phyloP scores from a whole-genome alignment of 1,140 invertebrate species.

The Archivesica marissinica region DNA sequence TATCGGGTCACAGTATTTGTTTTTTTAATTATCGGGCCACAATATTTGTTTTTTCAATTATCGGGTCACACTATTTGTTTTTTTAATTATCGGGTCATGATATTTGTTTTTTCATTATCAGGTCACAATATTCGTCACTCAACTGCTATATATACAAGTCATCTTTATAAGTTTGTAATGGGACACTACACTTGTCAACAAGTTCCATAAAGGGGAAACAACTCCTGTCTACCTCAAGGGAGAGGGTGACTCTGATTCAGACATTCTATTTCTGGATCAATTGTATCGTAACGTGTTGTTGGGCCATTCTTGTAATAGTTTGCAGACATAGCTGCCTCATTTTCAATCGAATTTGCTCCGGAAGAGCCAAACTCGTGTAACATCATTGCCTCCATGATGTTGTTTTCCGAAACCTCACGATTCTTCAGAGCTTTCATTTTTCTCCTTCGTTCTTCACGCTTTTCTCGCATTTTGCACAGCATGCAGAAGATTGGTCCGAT shows the following conservation, averaged over 20 bases:
- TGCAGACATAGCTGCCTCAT: constrained; percentile 30
- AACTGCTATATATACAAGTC: no score
- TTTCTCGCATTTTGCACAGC: constrained; percentile 70
- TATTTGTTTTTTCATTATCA: no score
- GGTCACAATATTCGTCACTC: no score
- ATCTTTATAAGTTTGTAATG: no score
- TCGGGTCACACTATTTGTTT: no score
- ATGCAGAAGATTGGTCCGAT: constrained; percentile 78
- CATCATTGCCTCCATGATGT: constrained; percentile 77
- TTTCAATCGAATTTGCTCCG: constrained; percentile 11
- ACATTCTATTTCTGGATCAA: constrained; percentile 48
- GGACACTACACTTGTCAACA: no score
- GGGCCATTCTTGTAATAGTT: constrained; percentile 29
- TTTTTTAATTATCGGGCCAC: no score
- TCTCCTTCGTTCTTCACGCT: constrained; percentile 62
- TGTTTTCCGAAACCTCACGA: constrained; percentile 61
- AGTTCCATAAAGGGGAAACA: neutral
- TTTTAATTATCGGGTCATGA: no score
- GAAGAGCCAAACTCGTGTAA: constrained; percentile 71
- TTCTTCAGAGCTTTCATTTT: constrained; percentile 52
- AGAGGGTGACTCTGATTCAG: constrained; percentile 21
- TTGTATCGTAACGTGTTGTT: constrained; percentile 7
- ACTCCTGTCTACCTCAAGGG: neutral
- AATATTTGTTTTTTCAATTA: no score
- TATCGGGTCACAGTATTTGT: no score